Evolutionary conservation across 1,140 invertebrate genomes (phyloP).

Genomic region (Scaptodrosophila lebanonensis): DNA sequence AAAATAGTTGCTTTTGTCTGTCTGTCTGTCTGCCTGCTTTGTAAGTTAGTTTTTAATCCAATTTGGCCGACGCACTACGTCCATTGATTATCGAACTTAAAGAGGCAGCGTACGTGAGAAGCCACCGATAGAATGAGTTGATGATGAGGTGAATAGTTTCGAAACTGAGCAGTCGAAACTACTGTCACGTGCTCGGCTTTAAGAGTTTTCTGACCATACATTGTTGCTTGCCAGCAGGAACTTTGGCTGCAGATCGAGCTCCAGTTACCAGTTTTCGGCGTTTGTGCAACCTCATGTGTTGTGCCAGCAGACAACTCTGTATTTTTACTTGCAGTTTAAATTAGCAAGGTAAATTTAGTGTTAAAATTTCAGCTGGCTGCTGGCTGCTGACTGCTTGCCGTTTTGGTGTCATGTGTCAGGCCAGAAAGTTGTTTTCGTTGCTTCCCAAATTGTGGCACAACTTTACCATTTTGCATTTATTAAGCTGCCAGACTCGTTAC

Average conservation of each 20-base stretch:
- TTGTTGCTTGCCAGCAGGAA: too few relatives aligned
- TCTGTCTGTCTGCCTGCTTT: slow-evolving; percentile 22
- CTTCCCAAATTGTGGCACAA: too few relatives aligned
- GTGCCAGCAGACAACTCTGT: too few relatives aligned
- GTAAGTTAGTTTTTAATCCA: too few relatives aligned
- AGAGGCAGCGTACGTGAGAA: slow-evolving; percentile 15
- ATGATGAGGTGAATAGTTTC: neutral
- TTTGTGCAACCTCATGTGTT: too few relatives aligned
- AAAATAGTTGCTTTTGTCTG: too few relatives aligned
- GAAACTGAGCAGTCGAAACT: too few relatives aligned
- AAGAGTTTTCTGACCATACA: too few relatives aligned
- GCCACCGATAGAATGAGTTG: neutral
- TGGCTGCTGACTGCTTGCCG: slow-evolving; percentile 6
- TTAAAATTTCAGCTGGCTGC: neutral
- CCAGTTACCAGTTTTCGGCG: too few relatives aligned
- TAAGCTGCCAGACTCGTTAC: neutral
- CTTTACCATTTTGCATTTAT: neutral
- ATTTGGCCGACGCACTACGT: slow-evolving; percentile 10
- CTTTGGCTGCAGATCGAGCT: too few relatives aligned
- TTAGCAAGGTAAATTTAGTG: slow-evolving; percentile 10
- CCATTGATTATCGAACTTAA: slow-evolving; percentile 32
- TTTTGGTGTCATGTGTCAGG: slow-evolving; percentile 10
- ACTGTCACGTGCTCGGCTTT: too few relatives aligned
- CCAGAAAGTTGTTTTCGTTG: too few relatives aligned
- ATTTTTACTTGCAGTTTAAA: slow-evolving; percentile 22